phyloP scores from a whole-genome alignment of 2,888 invertebrate genomes.

The Drosophila paracracens region DNA sequence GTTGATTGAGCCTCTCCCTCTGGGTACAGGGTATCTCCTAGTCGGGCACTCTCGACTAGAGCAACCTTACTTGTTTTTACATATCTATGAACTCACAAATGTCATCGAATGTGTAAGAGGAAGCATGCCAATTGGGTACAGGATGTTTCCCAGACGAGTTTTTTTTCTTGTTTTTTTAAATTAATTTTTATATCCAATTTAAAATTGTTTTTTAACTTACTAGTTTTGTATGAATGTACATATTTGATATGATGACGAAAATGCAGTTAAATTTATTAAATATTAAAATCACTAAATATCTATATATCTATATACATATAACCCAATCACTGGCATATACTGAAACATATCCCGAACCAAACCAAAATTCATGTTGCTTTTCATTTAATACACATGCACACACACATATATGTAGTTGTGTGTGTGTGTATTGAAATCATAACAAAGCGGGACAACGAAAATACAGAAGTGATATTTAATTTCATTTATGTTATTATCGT shows the following conservation, averaged over 20 bases:
- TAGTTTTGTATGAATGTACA: not conserved
- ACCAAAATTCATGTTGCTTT: not conserved
- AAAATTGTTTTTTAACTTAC: too few relatives aligned
- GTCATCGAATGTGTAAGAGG: not conserved
- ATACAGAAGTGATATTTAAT: constrained; percentile 23
- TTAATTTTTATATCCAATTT: not conserved
- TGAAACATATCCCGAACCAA: not conserved
- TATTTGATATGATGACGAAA: too few relatives aligned
- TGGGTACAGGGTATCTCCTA: not conserved
- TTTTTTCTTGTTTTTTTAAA: not conserved
- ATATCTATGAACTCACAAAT: not conserved
- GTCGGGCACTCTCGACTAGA: not conserved
- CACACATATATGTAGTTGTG: not conserved
- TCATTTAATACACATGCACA: not conserved
- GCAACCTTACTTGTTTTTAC: not conserved
- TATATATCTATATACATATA: not conserved
- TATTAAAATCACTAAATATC: not conserved
- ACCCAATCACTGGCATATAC: not conserved
- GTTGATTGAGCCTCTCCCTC: not conserved
- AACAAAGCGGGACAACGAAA: constrained; percentile 14
- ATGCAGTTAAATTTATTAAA: not conserved
- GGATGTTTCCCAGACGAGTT: not conserved
- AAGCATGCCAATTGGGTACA: not conserved
- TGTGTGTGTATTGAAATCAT: not conserved
- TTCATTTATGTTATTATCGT: constrained; percentile 16